phyloP scores from a whole-genome alignment of 64 coral and sea anemone species.

The Actinia equina region DNA sequence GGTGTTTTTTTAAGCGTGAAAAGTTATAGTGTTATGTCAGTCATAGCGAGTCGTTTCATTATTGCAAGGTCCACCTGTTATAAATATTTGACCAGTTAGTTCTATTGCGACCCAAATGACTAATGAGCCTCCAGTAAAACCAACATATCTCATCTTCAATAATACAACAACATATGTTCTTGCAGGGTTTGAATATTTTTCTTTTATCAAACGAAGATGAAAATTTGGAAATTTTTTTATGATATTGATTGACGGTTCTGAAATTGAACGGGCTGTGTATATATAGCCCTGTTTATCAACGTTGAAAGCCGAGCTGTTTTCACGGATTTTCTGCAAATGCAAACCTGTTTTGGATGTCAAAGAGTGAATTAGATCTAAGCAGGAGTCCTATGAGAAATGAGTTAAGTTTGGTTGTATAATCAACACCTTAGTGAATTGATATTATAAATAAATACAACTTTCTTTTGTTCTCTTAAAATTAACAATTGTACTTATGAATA shows the following conservation, averaged over 20 bases:
- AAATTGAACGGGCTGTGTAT: neutral
- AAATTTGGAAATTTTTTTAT: neutral
- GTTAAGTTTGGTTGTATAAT: slow-evolving; percentile 5
- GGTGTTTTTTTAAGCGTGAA: slow-evolving; percentile 17
- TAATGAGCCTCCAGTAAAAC: slow-evolving; percentile 7
- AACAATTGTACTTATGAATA: neutral
- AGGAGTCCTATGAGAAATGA: neutral
- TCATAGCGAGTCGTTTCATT: slow-evolving; percentile 22
- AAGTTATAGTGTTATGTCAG: slow-evolving; percentile 34
- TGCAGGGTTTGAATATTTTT: neutral
- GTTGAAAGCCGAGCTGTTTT: neutral
- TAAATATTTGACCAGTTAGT: slow-evolving; percentile 31
- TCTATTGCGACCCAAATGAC: slow-evolving; percentile 23
- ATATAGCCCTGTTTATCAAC: neutral
- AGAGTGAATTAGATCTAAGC: neutral
- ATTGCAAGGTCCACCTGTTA: slow-evolving; percentile 10
- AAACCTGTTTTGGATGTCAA: neutral
- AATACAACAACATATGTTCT: slow-evolving; percentile 10
- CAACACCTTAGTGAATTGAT: neutral
- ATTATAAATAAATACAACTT: neutral
- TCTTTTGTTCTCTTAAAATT: slow-evolving; percentile 11
- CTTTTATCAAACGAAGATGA: neutral
- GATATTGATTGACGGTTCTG: slow-evolving; percentile 8
- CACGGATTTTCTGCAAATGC: neutral
- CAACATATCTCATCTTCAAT: neutral